phyloP scores from a whole-genome alignment of 2,113 vertebrate species.

The Prionailurus bengalensis region DNA sequence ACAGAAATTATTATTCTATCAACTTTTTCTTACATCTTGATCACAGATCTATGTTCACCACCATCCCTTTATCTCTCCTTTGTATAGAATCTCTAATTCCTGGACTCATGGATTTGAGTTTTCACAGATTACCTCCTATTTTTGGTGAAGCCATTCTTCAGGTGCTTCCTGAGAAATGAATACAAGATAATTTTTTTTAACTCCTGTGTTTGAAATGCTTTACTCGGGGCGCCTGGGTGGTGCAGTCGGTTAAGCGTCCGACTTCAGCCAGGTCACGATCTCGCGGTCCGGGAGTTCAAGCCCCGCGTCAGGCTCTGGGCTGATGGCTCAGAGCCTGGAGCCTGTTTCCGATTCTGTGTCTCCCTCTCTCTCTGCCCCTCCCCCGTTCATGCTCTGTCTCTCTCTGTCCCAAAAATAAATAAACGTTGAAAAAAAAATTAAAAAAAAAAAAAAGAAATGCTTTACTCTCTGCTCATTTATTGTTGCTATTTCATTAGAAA shows the following conservation, averaged over 20 bases:
- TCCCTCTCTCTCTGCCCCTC: no score
- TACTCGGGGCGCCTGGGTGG: not conserved
- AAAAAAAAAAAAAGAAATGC: not conserved
- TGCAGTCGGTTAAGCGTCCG: no score
- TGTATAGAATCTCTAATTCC: not conserved
- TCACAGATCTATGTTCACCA: not conserved
- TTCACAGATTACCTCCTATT: not conserved
- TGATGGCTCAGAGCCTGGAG: no score
- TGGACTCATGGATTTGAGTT: not conserved
- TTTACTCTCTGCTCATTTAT: not conserved
- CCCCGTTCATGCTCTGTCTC: no score
- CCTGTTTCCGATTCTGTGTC: no score
- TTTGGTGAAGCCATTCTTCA: not conserved
- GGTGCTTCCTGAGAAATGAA: not conserved
- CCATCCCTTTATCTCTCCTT: not conserved
- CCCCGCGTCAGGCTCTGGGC: no score
- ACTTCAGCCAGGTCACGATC: no score
- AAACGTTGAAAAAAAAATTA: no score
- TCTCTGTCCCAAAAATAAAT: no score
- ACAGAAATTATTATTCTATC: not conserved
- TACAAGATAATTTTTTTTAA: not conserved
- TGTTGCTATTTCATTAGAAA: constrained; percentile 11
- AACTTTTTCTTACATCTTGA: not conserved
- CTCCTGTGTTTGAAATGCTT: not conserved
- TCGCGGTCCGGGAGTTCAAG: no score